A percentile compares a stretch with the other conserved stretches of the same genome.
phyloP scores from a whole-genome alignment of 1,140 invertebrate species.

The Euglossa dilemma region DNA sequence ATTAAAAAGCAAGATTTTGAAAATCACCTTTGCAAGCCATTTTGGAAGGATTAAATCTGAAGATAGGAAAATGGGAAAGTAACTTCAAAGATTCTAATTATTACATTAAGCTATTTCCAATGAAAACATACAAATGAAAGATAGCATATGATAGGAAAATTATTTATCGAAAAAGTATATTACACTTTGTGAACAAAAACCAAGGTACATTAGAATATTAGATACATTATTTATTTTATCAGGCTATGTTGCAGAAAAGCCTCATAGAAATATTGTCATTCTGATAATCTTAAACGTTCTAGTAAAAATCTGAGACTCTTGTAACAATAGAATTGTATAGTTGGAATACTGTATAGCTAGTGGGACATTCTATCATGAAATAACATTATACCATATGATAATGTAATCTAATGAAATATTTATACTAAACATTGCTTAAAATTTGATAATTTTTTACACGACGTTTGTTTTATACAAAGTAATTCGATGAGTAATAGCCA shows the following conservation, averaged over 20 bases:
- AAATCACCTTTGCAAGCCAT: constrained; percentile 35
- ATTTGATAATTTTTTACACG: neutral
- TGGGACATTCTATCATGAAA: neutral
- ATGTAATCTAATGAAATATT: neutral
- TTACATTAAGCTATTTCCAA: constrained; percentile 14
- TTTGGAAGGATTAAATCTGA: constrained; percentile 14
- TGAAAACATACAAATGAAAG: constrained; percentile 53
- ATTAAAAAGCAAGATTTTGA: constrained; percentile 9
- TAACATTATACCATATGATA: neutral
- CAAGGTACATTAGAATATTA: constrained; percentile 53
- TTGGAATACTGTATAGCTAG: neutral
- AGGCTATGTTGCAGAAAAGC: constrained; percentile 35
- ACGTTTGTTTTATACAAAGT: neutral
- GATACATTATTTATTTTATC: constrained; percentile 56
- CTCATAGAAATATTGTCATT: constrained; percentile 42
- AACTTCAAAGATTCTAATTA: constrained; percentile 23
- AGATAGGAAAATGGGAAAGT: constrained; percentile 17
- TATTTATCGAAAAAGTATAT: constrained; percentile 62
- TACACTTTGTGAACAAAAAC: constrained; percentile 60
- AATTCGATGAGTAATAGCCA: neutral
- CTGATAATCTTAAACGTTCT: constrained; percentile 20
- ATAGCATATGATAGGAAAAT: constrained; percentile 53
- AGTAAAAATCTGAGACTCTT: constrained; percentile 20
- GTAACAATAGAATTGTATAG: neutral
- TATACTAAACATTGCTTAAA: neutral